Evolutionary conservation across 2,113 vertebrate genomes (phyloP).

Genomic region (Amblyopsis rosae): DNA sequence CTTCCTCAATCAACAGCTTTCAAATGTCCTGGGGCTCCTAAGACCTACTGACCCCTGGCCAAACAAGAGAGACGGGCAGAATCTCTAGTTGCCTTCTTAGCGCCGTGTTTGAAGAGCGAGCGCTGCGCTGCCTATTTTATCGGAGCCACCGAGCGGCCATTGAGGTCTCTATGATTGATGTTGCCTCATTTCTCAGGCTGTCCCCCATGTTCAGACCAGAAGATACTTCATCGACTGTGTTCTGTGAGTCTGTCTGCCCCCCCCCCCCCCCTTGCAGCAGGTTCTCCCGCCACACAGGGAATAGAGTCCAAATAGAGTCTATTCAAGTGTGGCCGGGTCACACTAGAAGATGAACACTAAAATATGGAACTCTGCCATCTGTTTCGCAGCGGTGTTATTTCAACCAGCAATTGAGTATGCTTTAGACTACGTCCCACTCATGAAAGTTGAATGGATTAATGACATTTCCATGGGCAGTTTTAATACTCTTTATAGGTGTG

Average conservation of each 20-base stretch:
- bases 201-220: conserved; percentile 49
- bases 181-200: conserved; percentile 58
- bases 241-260: conserved; percentile 38
- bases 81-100: conserved; percentile 34
- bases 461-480: too few species aligned
- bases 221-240: conserved; percentile 64
- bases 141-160: conserved; percentile 37
- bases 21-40: neutral
- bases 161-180: conserved; percentile 62
- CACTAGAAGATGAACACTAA: conserved; percentile 37
- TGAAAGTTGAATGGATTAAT: too few species aligned
- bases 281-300: neutral
- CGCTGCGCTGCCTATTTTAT: conserved; percentile 41
- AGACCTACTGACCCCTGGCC: conserved; percentile 37
- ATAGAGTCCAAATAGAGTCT: conserved; percentile 49
- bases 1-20: conserved; percentile 2
- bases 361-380: too few species aligned
- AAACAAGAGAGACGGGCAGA: conserved; percentile 31
- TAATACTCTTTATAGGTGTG: too few species aligned
- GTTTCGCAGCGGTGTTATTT: too few species aligned
- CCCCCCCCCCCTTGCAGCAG: neutral
- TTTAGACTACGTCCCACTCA: too few species aligned
- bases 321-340: conserved; percentile 54
- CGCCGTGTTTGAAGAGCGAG: conserved; percentile 44
- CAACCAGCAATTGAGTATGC: too few species aligned